Conservation (phyloP, 1,140 invertebrate genomes). For the Harlomillsia oculata region DNA sequence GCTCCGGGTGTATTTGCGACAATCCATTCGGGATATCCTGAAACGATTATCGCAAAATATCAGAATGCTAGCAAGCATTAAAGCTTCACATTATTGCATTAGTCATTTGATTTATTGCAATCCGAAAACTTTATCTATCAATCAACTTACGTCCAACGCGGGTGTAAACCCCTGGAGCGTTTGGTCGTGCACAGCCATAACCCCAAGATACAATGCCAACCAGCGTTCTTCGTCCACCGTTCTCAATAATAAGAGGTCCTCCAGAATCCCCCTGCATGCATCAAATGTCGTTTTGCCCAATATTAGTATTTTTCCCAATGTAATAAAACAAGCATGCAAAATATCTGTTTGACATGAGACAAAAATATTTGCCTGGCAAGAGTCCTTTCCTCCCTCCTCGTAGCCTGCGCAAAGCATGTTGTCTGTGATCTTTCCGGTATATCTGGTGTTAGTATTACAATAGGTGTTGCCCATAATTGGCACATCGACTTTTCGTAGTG, state of each 20-base stretch:
- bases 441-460: slow-evolving; percentile 32
- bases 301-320: neutral
- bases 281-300: no score
- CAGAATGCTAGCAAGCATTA: neutral
- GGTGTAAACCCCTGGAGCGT: slow-evolving; percentile 23
- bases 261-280: slow-evolving; percentile 20
- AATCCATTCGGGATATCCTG: slow-evolving; percentile 21
- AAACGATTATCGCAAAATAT: neutral
- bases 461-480: slow-evolving; percentile 34
- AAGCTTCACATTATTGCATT: neutral
- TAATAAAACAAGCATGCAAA: neutral
- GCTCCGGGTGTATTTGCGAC: slow-evolving; percentile 17
- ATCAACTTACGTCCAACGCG: slow-evolving; percentile 21
- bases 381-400: slow-evolving; percentile 64
- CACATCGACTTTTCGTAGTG: slow-evolving; percentile 34
- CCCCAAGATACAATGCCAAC: slow-evolving; percentile 28
- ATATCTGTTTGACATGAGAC: neutral
- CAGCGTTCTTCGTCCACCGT: slow-evolving; percentile 23
- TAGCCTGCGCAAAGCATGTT: slow-evolving; percentile 67
- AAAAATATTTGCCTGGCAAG: slow-evolving; percentile 52
- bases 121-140: no score
- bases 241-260: slow-evolving; percentile 24
- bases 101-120: neutral
- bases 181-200: slow-evolving; percentile 20
- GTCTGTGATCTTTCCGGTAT: slow-evolving; percentile 28